These are phyloP conservation scores for Montipora capricornis DNA, from an alignment of 64 coral and sea anemone genomes.

Conservation along the genomic window DNA sequence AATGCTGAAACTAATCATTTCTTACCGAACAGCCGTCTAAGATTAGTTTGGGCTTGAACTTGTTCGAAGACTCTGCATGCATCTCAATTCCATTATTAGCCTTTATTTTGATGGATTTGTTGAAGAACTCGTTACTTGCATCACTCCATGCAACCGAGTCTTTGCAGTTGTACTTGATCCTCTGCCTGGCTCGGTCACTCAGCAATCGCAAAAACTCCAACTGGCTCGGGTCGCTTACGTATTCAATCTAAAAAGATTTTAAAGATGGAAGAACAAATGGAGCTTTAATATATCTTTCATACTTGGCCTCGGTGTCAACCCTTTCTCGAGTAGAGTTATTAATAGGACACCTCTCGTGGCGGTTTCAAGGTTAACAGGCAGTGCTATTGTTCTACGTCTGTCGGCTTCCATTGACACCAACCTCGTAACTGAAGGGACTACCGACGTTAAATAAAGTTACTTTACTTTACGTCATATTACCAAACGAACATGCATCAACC, in stretches of 20 bases:
- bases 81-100: slow-evolving; percentile 89
- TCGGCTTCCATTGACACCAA: too few relatives aligned
- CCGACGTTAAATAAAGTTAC: too few relatives aligned
- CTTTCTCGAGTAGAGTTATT: too few relatives aligned
- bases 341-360: too few relatives aligned
- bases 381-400: too few relatives aligned
- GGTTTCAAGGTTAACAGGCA: too few relatives aligned
- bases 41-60: slow-evolving; percentile 88
- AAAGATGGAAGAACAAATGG: background rate
- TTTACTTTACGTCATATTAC: too few relatives aligned
- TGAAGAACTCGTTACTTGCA: slow-evolving; percentile 54
- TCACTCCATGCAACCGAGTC: slow-evolving; percentile 92
- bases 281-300: too few relatives aligned
- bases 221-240: slow-evolving; percentile 79
- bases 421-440: too few relatives aligned
- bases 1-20: too few relatives aligned
- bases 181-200: slow-evolving; percentile 92
- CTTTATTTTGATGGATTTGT: slow-evolving; percentile 89
- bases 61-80: slow-evolving; percentile 88
- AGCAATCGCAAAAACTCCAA: slow-evolving; percentile 87
- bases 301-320: too few relatives aligned
- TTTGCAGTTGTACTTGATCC: slow-evolving; percentile 91
- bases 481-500: too few relatives aligned
- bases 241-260: slow-evolving; percentile 78
- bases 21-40: slow-evolving; percentile 84